Evolutionary conservation across 2,888 invertebrate genomes (phyloP).

Genomic region (Thecocarcelia acutangulata): DNA sequence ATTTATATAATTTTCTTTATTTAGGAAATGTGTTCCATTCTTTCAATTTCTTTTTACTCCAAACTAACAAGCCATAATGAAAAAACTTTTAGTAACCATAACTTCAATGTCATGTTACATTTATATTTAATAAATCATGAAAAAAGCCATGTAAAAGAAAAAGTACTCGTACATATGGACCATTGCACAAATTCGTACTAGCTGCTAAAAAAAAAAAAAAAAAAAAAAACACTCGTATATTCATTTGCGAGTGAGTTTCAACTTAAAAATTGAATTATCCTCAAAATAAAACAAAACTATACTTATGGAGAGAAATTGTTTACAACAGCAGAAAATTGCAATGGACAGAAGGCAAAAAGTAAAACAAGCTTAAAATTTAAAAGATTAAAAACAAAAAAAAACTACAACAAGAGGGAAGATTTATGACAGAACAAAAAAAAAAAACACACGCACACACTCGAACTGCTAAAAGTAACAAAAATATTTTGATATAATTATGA

Average conservation of each 20-base stretch:
- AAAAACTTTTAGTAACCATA: conserved; percentile 57
- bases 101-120: conserved; percentile 68
- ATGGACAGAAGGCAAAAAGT: conserved; percentile 50
- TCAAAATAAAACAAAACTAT: background rate
- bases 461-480: conserved; percentile 27
- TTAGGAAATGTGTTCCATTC: background rate
- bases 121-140: conserved; percentile 71
- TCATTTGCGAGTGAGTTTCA: background rate
- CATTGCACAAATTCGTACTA: background rate
- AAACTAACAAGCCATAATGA: conserved; percentile 26
- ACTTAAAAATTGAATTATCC: conserved; percentile 48
- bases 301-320: conserved; percentile 36
- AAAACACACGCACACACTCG: background rate
- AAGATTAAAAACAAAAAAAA: conserved; percentile 43
- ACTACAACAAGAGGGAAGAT: conserved; percentile 6
- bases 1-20: too few relatives aligned
- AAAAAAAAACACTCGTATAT: too few relatives aligned
- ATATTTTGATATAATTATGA: conserved; percentile 67
- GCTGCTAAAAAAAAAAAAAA: background rate
- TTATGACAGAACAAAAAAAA: background rate
- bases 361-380: conserved; percentile 48
- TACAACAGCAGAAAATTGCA: conserved; percentile 59
- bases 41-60: background rate
- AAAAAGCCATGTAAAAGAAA: conserved; percentile 22
- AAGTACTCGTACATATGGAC: conserved; percentile 6